Conservation (phyloP, 2,113 vertebrate genomes). For the Gavialis gangeticus region DNA sequence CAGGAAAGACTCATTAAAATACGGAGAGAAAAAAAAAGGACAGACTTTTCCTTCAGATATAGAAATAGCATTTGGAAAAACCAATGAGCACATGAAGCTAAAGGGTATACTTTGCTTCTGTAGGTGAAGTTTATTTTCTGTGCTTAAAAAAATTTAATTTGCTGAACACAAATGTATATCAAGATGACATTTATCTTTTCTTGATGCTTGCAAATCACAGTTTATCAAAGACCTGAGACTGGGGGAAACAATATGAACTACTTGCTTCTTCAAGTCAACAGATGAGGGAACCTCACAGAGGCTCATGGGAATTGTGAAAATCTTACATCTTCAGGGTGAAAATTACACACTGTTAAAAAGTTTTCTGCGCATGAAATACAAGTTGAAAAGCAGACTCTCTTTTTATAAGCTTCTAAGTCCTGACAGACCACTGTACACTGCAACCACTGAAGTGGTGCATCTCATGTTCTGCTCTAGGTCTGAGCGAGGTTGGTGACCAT, state of each 20-base stretch:
- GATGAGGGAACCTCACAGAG: not conserved
- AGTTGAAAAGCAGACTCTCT: not conserved
- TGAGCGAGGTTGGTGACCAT: accelerated
- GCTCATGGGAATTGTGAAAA: accelerated
- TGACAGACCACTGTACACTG: not conserved
- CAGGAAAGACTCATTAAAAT: not conserved
- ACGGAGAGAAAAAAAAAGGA: not conserved
- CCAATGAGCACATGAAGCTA: not conserved
- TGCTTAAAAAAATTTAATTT: not conserved
- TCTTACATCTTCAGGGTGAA: not conserved
- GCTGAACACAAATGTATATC: not conserved
- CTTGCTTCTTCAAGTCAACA: not conserved
- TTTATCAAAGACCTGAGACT: not conserved
- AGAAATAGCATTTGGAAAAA: not conserved
- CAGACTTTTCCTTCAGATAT: not conserved
- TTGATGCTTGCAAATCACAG: not conserved
- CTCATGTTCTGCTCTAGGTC: not conserved
- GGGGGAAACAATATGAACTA: not conserved
- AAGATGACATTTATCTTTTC: not conserved
- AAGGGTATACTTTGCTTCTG: not conserved
- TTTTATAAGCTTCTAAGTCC: not conserved
- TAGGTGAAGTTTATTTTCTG: accelerated
- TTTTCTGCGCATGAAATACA: not conserved
- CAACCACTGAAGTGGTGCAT: accelerated
- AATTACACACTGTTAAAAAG: not conserved